Evolutionary conservation across 2,113 vertebrate species (phyloP).

Genomic region (Brevimyrus niger): DNA sequence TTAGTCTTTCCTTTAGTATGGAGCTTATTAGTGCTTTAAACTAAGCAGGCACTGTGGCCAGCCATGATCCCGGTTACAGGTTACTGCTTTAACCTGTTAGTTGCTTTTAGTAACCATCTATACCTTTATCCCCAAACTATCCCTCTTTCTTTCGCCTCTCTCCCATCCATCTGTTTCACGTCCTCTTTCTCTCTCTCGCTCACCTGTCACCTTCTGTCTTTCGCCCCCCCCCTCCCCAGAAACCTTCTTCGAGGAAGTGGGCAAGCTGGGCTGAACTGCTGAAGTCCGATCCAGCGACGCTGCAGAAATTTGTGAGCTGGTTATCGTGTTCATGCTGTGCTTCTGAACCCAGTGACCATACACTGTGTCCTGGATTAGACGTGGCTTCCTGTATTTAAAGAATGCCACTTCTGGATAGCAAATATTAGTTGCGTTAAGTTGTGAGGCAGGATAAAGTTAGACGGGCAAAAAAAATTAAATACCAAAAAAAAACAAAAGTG

Average conservation of each 20-base stretch:
- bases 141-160: not conserved
- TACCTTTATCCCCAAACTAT: not conserved
- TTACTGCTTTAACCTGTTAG: not conserved
- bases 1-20: not conserved
- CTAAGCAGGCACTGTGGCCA: not conserved
- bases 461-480: not conserved
- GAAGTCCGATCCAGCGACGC: slow-evolving; percentile 21
- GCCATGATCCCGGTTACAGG: not conserved
- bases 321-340: not conserved
- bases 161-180: not conserved
- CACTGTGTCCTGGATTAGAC: not conserved
- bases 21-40: not conserved
- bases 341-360: not conserved
- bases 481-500: too few species aligned
- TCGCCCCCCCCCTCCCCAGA: slow-evolving; percentile 27
- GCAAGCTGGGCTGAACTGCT: slow-evolving; percentile 43
- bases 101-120: not conserved
- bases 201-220: not conserved
- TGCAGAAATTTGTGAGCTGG: slow-evolving; percentile 50
- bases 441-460: not conserved
- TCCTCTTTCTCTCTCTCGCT: not conserved
- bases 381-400: not conserved
- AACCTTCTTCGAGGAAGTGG: slow-evolving; percentile 29
- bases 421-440: not conserved
- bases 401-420: not conserved